phyloP scores from a whole-genome alignment of 2,113 vertebrate genomes.

The Coracopsis vasa region DNA sequence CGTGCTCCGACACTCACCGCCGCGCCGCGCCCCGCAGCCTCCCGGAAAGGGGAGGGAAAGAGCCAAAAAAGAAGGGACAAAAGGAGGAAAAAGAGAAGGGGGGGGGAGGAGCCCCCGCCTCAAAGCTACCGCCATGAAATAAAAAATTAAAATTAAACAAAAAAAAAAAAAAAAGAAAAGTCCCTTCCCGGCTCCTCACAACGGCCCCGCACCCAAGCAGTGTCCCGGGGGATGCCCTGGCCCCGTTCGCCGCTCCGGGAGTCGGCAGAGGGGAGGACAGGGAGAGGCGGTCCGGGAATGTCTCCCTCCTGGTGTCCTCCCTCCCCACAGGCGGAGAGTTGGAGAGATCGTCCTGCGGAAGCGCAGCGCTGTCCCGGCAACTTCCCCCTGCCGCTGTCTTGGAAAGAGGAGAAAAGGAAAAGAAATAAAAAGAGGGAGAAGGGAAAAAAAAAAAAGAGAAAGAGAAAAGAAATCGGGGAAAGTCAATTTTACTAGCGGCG shows the following conservation, averaged over 20 bases:
- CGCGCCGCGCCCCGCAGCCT: not conserved
- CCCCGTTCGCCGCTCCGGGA: not conserved
- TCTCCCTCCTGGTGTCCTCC: not conserved
- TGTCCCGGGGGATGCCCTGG: not conserved
- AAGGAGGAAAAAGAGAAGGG: not conserved
- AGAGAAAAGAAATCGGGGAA: not conserved
- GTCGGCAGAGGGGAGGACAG: not conserved
- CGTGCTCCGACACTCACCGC: not conserved
- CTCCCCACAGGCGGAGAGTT: not conserved
- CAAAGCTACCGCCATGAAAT: not conserved
- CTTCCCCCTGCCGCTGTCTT: not conserved
- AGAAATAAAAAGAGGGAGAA: not conserved
- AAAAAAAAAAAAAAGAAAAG: accelerated
- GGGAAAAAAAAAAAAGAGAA: not conserved
- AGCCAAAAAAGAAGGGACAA: not conserved
- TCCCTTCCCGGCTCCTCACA: not conserved
- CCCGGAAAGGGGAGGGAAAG: not conserved
- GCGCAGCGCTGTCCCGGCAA: not conserved
- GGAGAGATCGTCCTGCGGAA: not conserved
- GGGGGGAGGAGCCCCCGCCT: not conserved
- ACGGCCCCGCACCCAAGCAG: not conserved
- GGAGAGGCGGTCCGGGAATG: not conserved
- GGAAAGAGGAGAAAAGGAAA: not conserved
- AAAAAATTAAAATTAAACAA: not conserved
- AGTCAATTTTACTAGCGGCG: not conserved